A percentile compares a stretch with the other conserved stretches of the same genome.
These are phyloP conservation scores for Erpornis zantholeuca DNA, from an alignment of 2,113 vertebrate genomes.

Conservation along the genomic window DNA sequence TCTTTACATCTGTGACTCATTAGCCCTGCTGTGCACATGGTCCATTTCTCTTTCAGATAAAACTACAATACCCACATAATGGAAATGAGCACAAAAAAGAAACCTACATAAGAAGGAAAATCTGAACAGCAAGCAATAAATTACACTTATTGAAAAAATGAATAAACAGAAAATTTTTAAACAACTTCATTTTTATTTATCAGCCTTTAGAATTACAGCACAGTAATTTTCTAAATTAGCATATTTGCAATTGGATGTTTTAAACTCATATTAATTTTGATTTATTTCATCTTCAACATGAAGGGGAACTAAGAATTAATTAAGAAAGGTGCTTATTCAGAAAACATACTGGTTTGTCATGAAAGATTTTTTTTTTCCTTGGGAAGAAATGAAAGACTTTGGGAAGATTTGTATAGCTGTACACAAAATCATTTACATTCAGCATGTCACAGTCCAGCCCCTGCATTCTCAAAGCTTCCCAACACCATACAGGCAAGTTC, in stretches of 20 bases:
- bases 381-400: neutral
- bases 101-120: slow-evolving; percentile 38
- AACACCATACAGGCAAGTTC: neutral
- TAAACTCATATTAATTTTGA: neutral
- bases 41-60: slow-evolving; percentile 46
- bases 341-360: neutral
- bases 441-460: neutral
- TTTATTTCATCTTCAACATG: neutral
- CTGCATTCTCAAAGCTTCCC: neutral
- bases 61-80: slow-evolving; percentile 34
- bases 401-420: neutral
- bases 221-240: neutral
- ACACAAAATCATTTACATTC: neutral
- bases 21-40: slow-evolving; percentile 64
- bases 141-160: slow-evolving; percentile 37
- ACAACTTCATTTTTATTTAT: neutral
- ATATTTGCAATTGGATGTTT: neutral
- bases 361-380: neutral
- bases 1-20: slow-evolving; percentile 79
- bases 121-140: slow-evolving; percentile 32
- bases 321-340: neutral
- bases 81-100: slow-evolving; percentile 64
- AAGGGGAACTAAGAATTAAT: neutral
- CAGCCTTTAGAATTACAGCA: neutral
- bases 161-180: slow-evolving; percentile 45